Base-by-base conservation (phyloP, 1,140 invertebrate genomes). In the Eupeodes corollae region DNA sequence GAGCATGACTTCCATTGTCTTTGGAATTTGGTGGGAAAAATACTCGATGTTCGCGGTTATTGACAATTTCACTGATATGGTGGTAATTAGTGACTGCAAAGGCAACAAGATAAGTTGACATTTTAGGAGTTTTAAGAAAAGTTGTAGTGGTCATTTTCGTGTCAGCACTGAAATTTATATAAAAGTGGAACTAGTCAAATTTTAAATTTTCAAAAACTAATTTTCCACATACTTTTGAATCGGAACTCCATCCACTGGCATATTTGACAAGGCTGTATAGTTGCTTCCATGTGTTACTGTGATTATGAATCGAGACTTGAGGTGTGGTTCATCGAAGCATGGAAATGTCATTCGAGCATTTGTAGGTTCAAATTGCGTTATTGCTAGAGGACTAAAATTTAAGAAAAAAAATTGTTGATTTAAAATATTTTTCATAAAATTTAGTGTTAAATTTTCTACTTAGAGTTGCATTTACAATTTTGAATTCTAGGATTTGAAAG, bases 281-380 rank as follows among this genome's bases (percentile, higher is more conserved):
- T 68, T 61, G 2, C 46, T 55, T 2, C 71, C 71, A 44, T 73
- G 74, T 0, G 78, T 77, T 12, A 89, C 55, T 0, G 63, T 69
- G 1, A 88, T 68, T 13, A 61, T 71, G 55, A 86, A 91, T 3
- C 71, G 75, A 0, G 85, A 79, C 58, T 89, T 91, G 51, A 86
- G 79, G 13, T 73, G 71, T 0, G 92, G 91, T 57, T 96, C 91
- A 67, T 96, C 91, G 57, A 87, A 88, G 60, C 88, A 92, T 0
- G 91, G 91, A 58, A 93, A 91, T 3, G 84, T 84, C 34, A 79
- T 72, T 10, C 91, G 73, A 1, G 88, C 87, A 63, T 81, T 79
- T 0, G 80, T 86, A 0, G 88, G 77, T 58, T 91, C 79, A 56
- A 92, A 82, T 63, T 93, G 88, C 0, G 86, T 88, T 1, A 77